Percentiles rank a stretch among this genome's conserved stretches.
Conservation (phyloP, 1,140 invertebrate genomes). For the Drosophila varians region DNA sequence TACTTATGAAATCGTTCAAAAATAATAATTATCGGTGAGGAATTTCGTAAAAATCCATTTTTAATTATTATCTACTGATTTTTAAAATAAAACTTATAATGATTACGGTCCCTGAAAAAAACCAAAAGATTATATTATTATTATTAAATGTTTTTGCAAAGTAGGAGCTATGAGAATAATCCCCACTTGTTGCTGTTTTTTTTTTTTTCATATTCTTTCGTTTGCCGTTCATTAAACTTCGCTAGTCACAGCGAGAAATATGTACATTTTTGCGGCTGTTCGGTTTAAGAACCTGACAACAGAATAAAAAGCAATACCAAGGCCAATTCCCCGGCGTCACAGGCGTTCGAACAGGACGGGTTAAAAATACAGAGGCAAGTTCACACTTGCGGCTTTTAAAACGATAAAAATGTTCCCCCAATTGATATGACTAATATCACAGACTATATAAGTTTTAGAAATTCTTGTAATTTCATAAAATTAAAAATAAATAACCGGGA, state of each 20-base stretch:
- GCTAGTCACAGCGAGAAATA: constrained; percentile 20
- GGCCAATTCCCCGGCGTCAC: constrained; percentile 13
- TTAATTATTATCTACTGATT: too few species aligned
- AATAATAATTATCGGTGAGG: too few species aligned
- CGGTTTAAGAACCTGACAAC: constrained; percentile 43
- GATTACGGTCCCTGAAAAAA: too few species aligned
- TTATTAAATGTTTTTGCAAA: neutral
- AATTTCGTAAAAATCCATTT: too few species aligned
- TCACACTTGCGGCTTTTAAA: neutral
- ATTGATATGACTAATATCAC: neutral
- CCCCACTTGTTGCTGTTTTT: constrained; percentile 29
- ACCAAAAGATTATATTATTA: too few species aligned
- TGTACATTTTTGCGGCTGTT: constrained; percentile 8
- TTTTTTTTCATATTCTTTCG: constrained; percentile 12
- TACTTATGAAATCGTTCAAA: too few species aligned
- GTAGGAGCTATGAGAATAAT: constrained; percentile 13
- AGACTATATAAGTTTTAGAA: neutral
- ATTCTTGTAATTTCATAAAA: neutral
- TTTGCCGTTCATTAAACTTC: constrained; percentile 48
- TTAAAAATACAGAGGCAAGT: constrained; percentile 4
- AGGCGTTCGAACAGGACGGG: neutral
- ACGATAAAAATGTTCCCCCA: neutral
- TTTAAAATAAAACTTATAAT: too few species aligned
- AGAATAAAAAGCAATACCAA: constrained; percentile 20
- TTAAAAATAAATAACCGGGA: too few species aligned